Conservation (phyloP, 1,140 invertebrate species). For the Homalodisca vitripennis region DNA sequence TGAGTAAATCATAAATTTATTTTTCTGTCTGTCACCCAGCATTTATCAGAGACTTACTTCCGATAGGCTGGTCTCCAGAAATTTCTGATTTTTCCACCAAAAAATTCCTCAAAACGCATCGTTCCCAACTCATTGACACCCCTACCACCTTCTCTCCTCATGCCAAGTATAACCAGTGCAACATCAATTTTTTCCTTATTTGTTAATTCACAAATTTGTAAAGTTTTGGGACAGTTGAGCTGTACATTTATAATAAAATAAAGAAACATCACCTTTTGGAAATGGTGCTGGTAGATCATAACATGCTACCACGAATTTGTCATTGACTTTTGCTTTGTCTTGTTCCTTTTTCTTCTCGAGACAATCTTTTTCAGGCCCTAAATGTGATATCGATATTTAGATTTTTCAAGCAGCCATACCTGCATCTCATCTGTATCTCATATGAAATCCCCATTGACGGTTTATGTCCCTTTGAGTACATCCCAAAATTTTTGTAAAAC, state of each 20-base stretch:
- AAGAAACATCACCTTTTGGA: conserved; percentile 32
- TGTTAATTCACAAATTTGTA: conserved; percentile 39
- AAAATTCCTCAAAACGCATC: conserved; percentile 45
- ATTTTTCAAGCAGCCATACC: background rate
- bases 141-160: conserved; percentile 47
- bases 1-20: conserved; percentile 45
- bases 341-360: background rate
- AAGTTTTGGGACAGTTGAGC: conserved; percentile 41
- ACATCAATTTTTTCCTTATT: conserved; percentile 32
- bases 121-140: conserved; percentile 49
- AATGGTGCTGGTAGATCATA: conserved; percentile 23
- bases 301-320: background rate
- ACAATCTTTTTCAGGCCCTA: conserved; percentile 11
- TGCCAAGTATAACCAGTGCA: conserved; percentile 50
- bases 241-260: conserved; percentile 41
- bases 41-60: conserved; percentile 47
- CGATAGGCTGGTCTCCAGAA: conserved; percentile 37
- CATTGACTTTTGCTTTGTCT: conserved; percentile 14
- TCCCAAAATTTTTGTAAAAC: conserved; percentile 25
- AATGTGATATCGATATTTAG: conserved; percentile 8
- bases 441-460: background rate
- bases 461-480: conserved; percentile 12
- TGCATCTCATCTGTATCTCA: background rate
- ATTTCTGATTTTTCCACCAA: conserved; percentile 32
- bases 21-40: conserved; percentile 47